Percentiles rank a stretch among this genome's conserved stretches.
These are phyloP conservation scores for Drosophila fungiperda DNA, from an alignment of 2,888 invertebrate genomes.

Conservation along the genomic window DNA sequence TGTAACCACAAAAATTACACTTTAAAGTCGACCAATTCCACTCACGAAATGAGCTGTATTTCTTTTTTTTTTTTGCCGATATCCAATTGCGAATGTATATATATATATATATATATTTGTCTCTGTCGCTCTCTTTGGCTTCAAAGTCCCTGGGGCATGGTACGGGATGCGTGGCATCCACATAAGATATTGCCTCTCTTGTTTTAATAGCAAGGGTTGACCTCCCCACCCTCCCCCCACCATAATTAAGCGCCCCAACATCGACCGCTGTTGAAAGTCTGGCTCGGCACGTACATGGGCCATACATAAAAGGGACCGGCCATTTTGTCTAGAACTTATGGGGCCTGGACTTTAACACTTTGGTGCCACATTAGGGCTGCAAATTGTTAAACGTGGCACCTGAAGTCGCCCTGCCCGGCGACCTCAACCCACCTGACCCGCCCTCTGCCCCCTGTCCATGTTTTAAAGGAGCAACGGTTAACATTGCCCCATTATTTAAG, in stretches of 20 bases:
- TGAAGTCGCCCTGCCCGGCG: constrained; percentile 23
- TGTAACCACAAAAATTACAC: constrained; percentile 78
- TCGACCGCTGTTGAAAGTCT: constrained; percentile 49
- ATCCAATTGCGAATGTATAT: constrained; percentile 51
- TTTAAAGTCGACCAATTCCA: constrained; percentile 60
- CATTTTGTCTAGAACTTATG: constrained; percentile 71
- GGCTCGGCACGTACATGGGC: constrained; percentile 66
- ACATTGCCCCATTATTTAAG: constrained; percentile 65
- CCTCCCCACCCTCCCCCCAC: constrained; percentile 14
- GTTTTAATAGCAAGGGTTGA: constrained; percentile 71
- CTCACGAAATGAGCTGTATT: constrained; percentile 60
- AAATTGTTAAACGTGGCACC: constrained; percentile 76
- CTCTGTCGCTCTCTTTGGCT: not conserved
- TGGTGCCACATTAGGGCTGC: constrained; percentile 76
- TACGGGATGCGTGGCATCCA: constrained; percentile 9
- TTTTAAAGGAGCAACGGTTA: not conserved
- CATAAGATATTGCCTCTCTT: constrained; percentile 71
- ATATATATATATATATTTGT: not conserved
- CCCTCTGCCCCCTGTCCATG: not conserved
- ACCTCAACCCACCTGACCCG: constrained; percentile 19
- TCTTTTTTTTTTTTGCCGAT: constrained; percentile 62
- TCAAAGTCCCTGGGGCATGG: not conserved
- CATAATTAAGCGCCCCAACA: constrained; percentile 62
- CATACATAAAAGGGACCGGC: constrained; percentile 67
- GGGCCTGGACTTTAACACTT: constrained; percentile 76